Evolutionary conservation across 1,140 invertebrate genomes (phyloP).

Genomic region (Drosophila kikkawai): DNA sequence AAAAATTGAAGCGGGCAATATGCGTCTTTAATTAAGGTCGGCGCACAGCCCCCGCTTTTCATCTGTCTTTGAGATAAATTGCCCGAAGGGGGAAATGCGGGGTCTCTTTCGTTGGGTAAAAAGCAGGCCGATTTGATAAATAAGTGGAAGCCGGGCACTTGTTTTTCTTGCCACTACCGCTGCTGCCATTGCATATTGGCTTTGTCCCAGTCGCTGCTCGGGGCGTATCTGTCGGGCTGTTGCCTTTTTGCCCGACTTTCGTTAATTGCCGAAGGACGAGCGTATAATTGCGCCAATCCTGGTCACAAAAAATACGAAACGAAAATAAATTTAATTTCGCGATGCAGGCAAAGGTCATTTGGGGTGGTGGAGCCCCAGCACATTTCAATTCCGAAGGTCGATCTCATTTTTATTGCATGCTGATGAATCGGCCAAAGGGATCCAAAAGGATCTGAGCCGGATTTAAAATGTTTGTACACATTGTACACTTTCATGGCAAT

Average conservation of each 20-base stretch:
- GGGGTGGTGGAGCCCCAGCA: neutral
- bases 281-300: slow-evolving; percentile 75
- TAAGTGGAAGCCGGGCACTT: slow-evolving; percentile 49
- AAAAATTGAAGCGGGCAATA: slow-evolving; percentile 58
- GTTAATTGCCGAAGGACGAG: slow-evolving; percentile 77
- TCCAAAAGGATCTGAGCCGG: slow-evolving; percentile 30
- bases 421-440: slow-evolving; percentile 25
- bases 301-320: slow-evolving; percentile 31
- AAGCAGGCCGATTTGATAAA: slow-evolving; percentile 66
- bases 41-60: slow-evolving; percentile 27
- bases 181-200: slow-evolving; percentile 53
- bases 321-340: slow-evolving; percentile 55
- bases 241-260: slow-evolving; percentile 40
- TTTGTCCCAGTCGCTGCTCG: slow-evolving; percentile 9
- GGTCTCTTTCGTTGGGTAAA: neutral
- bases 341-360: slow-evolving; percentile 38
- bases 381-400: slow-evolving; percentile 41
- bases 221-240: slow-evolving; percentile 13
- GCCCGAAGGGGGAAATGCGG: slow-evolving; percentile 11
- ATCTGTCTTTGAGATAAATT: slow-evolving; percentile 73
- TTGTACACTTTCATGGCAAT: slow-evolving; percentile 54
- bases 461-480: slow-evolving; percentile 48
- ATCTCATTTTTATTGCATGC: slow-evolving; percentile 46
- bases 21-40: slow-evolving; percentile 80
- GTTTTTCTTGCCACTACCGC: slow-evolving; percentile 35